phyloP scores from a whole-genome alignment of 2,797 vertebrate genomes.

The Sebastes hopkinsi region DNA sequence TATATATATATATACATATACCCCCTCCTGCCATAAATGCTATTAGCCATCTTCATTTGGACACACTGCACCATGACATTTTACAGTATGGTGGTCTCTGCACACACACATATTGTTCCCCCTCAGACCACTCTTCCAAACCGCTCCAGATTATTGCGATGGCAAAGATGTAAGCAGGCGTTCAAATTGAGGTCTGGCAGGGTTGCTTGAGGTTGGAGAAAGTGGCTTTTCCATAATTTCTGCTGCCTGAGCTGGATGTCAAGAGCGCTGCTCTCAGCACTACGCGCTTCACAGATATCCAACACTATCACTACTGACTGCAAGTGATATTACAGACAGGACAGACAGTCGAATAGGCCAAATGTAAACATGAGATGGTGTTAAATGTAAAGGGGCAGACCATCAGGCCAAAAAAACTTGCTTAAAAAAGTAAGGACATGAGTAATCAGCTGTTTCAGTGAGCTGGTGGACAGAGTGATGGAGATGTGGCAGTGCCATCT shows the following conservation, averaged over 20 bases:
- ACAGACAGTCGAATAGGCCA: slow-evolving; percentile 9
- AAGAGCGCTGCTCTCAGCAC: slow-evolving; percentile 39
- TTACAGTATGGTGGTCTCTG: slow-evolving; percentile 57
- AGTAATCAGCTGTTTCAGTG: slow-evolving; percentile 15
- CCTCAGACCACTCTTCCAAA: slow-evolving; percentile 60
- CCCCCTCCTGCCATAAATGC: slow-evolving; percentile 12
- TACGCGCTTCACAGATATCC: slow-evolving; percentile 22
- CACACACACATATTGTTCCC: slow-evolving; percentile 52
- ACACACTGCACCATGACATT: slow-evolving; percentile 47
- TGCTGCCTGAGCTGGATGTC: slow-evolving; percentile 55
- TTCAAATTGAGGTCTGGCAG: slow-evolving; percentile 76
- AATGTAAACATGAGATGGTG: neutral
- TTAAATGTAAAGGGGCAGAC: neutral
- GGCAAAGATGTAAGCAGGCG: slow-evolving; percentile 67
- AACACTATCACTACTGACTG: slow-evolving; percentile 7
- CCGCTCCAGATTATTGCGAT: slow-evolving; percentile 68
- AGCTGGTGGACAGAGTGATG: slow-evolving; percentile 10
- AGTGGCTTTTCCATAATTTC: slow-evolving; percentile 62
- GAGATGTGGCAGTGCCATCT: slow-evolving; percentile 73
- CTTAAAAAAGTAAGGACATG: neutral
- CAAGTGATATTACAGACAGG: slow-evolving; percentile 26
- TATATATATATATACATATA: neutral
- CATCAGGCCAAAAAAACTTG: neutral
- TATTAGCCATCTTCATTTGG: slow-evolving; percentile 60
- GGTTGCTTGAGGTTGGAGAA: slow-evolving; percentile 58